Evolutionary conservation across 2,888 invertebrate species (phyloP), one percentile per base, ranked within the genome.

Genomic region (Parelbella ahira): DNA sequence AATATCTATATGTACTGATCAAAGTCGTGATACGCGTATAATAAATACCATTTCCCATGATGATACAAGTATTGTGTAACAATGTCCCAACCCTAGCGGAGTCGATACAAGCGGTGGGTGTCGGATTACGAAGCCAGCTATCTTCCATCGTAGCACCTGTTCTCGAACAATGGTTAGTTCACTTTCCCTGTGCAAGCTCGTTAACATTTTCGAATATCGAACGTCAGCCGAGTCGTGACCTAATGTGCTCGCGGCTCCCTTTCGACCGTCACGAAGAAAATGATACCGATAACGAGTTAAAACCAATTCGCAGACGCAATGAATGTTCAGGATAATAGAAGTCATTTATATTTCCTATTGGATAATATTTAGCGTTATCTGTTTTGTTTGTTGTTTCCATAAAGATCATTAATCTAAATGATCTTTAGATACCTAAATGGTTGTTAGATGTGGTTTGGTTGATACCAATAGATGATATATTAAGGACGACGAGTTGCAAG

Each of bases 171-270:
- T 73, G 57, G 68, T 52, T 61, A 55, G 70, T 69, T 78, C 71
- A 78, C 80, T 80, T 81, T 82, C 79, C 63, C 68, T 67, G n/a
- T n/a, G n/a, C n/a, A 58, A 61, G 48, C 71, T 73, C 56, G 78
- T 76, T 78, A 79, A 73, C 79, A 78, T 80, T 80, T 78, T 68
- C 64, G 68, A 68, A 68, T 73, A 74, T 66, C 68, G 70, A 69
- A 63, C 68, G 62, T 21, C 21, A 65, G 64, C n/a, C n/a, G n/a
- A n/a, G n/a, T 81, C 83, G 83, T 82, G 83, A 83, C 81, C 57
- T 55, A 60, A 59, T 62, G 51, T 68, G 68, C 64, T 59, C 55
- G 50, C 56, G 57, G 60, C 60, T 79, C 71, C 75, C 78, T 80
- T 77, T 79, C 74, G 49, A 70, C 54, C 63, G 71, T 77, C 80